phyloP scores from a whole-genome alignment of 2,888 invertebrate species.

The Elgonia sp. region DNA sequence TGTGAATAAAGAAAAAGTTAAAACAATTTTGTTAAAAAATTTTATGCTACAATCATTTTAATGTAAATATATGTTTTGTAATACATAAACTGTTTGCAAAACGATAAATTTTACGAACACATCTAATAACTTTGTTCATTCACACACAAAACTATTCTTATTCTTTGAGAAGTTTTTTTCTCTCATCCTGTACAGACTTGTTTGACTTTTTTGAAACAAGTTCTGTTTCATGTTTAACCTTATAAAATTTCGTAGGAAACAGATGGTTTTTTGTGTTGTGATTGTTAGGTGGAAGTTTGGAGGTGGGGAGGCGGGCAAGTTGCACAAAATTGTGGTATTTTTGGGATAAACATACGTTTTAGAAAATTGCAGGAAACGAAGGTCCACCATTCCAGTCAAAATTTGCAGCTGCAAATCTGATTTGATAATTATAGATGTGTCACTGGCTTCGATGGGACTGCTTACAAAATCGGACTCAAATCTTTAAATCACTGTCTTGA shows the following conservation, averaged over 20 bases:
- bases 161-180: conserved; percentile 47
- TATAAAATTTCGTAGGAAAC: conserved; percentile 72
- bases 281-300: conserved; percentile 63
- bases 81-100: not conserved
- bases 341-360: conserved; percentile 73
- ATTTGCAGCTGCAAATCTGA: conserved; percentile 74
- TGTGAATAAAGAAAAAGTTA: too few relatives aligned
- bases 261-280: conserved; percentile 72
- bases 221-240: conserved; percentile 61
- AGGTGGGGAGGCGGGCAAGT: conserved; percentile 51
- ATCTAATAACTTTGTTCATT: conserved; percentile 25
- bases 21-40: too few relatives aligned
- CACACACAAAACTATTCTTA: conserved; percentile 2
- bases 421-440: conserved; percentile 74
- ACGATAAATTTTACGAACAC: not conserved
- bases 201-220: conserved; percentile 51
- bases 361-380: conserved; percentile 73
- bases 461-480: conserved; percentile 12
- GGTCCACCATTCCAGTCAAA: conserved; percentile 38
- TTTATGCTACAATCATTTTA: not conserved
- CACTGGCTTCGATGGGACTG: conserved; percentile 57
- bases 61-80: not conserved
- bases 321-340: conserved; percentile 72
- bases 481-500: not conserved
- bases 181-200: conserved; percentile 56